Evolutionary conservation across 2,888 invertebrate species (phyloP).

Genomic region (Xiphydria camelus): DNA sequence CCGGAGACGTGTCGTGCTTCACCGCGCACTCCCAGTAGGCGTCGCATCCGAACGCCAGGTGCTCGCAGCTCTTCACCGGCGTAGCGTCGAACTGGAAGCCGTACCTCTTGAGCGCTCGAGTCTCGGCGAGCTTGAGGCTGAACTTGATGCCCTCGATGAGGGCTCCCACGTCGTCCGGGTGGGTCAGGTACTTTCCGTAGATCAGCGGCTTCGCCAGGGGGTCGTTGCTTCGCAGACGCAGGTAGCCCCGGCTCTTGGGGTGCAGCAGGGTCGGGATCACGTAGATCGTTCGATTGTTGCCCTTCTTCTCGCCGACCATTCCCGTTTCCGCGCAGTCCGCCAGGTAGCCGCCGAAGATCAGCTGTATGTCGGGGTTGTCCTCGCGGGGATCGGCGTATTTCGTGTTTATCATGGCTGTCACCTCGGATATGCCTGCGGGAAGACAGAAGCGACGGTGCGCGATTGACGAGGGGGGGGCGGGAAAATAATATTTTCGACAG

Average conservation of each 20-base stretch:
- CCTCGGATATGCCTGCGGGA: constrained; percentile 75
- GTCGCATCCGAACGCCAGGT: constrained; percentile 70
- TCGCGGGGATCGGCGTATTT: constrained; percentile 75
- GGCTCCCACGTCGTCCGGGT: constrained; percentile 77
- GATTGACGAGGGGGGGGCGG: too few species aligned
- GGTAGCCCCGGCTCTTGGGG: constrained; percentile 82
- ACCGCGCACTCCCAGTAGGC: constrained; percentile 67
- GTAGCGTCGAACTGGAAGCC: constrained; percentile 77
- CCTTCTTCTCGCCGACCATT: constrained; percentile 78
- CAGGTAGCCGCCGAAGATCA: constrained; percentile 84
- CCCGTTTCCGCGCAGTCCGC: constrained; percentile 86
- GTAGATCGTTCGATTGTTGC: constrained; percentile 69
- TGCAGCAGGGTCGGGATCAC: constrained; percentile 83
- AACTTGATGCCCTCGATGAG: constrained; percentile 85
- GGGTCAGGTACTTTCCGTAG: constrained; percentile 78
- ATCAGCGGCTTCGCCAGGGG: constrained; percentile 84
- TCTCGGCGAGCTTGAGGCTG: constrained; percentile 71
- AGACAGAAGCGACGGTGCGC: too few species aligned
- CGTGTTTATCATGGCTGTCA: constrained; percentile 80
- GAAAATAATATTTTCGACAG: too few species aligned
- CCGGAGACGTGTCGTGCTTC: constrained; percentile 64
- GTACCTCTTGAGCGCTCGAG: constrained; percentile 66
- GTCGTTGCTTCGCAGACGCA: constrained; percentile 74
- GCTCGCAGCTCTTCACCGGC: constrained; percentile 75
- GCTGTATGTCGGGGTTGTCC: constrained; percentile 83